phyloP scores from a whole-genome alignment of 2,888 invertebrate genomes.

The Agrochola macilenta region DNA sequence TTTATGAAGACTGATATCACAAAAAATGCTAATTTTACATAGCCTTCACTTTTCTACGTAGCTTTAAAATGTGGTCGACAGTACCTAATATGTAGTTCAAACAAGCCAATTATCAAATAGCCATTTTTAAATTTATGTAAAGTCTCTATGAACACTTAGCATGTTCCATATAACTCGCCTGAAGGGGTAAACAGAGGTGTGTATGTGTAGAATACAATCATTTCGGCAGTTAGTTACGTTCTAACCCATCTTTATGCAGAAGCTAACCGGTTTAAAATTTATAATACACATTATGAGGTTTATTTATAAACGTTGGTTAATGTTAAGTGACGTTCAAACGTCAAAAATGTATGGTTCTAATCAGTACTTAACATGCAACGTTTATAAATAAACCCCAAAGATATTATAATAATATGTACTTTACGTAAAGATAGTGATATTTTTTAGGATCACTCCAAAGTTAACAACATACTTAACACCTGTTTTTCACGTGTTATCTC shows the following conservation, averaged over 20 bases:
- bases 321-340: too few species aligned
- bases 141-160: background rate
- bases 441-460: background rate
- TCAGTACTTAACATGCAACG: too few species aligned
- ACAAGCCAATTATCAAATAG: slow-evolving; percentile 9
- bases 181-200: background rate
- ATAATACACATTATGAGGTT: too few species aligned
- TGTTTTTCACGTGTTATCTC: background rate
- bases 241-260: background rate
- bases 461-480: background rate
- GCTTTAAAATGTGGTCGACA: background rate
- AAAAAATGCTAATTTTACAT: background rate
- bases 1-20: background rate
- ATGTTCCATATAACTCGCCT: background rate
- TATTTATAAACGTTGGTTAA: too few species aligned
- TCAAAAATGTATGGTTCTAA: too few species aligned
- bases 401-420: background rate
- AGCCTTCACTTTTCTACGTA: background rate
- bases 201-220: background rate
- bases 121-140: background rate
- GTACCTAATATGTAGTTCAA: background rate
- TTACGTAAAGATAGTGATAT: background rate
- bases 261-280: background rate
- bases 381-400: too few species aligned
- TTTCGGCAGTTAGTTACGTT: background rate